Percentiles rank a stretch among this genome's conserved stretches.
phyloP scores from a whole-genome alignment of 2,113 vertebrate genomes.

The Aegithalos caudatus region DNA sequence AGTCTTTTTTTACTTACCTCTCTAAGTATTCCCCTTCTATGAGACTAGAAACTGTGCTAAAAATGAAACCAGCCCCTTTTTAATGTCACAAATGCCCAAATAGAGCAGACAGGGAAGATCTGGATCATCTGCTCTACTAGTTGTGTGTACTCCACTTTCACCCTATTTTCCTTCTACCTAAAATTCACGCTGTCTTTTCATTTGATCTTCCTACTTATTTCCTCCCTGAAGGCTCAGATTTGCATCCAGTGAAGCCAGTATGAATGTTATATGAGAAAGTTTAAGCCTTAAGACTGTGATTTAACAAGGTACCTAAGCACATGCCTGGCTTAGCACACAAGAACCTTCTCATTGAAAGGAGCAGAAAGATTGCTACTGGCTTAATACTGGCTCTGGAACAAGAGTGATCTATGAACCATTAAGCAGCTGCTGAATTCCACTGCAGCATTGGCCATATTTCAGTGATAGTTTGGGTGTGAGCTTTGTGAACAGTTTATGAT shows the following conservation, averaged over 20 bases:
- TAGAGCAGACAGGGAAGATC: not conserved
- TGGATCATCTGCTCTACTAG: slow-evolving; percentile 9
- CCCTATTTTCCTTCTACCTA: not conserved
- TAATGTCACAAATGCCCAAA: not conserved
- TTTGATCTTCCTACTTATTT: slow-evolving; percentile 2
- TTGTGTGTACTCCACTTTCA: not conserved
- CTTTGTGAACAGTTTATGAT: not conserved
- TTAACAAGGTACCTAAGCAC: slow-evolving; percentile 39
- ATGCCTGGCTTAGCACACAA: not conserved
- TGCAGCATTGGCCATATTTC: not conserved
- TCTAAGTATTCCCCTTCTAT: not conserved
- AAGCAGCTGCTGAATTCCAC: slow-evolving; percentile 16
- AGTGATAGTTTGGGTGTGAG: not conserved
- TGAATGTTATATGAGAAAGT: slow-evolving; percentile 27
- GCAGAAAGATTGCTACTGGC: slow-evolving; percentile 19
- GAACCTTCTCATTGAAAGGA: not conserved
- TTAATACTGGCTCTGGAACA: slow-evolving; percentile 34
- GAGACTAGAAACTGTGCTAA: not conserved
- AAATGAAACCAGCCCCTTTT: not conserved
- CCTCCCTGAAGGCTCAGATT: not conserved
- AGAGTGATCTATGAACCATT: not conserved
- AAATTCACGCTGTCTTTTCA: slow-evolving; percentile 13
- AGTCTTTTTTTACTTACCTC: not conserved
- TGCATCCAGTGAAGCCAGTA: slow-evolving; percentile 4
- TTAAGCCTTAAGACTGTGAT: slow-evolving; percentile 25